Base-by-base conservation (phyloP, 2,113 vertebrate genomes). In the Oriolus oriolus region DNA sequence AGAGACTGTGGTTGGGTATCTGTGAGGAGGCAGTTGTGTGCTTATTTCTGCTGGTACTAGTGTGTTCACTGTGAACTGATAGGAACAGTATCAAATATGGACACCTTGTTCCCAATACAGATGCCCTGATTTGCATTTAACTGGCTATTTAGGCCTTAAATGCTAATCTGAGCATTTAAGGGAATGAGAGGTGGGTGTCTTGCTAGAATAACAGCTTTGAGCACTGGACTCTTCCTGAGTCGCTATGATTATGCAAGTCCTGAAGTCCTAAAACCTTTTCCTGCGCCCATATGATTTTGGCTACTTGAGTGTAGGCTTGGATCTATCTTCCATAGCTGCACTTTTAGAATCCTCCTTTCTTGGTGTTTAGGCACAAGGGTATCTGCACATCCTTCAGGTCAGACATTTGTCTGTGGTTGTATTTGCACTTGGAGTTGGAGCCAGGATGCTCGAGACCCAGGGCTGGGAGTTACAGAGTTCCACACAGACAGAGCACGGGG, bases 101-200 rank as follows among this genome's bases (percentile, higher is more conserved):
- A 64, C 85, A 78, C 76, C 60, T 80, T 78, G 71, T 49, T 89
- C 93, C 85, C 83, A 64, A 24, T 76, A 77, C 1, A 35, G 73
- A 86, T 86, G 47, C 60, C 60, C 61, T 27, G 49, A 89, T 91
- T 84, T 92, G 77, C 73, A 95, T 87, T 68, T 78, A 84, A 94
- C 64, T 37, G 52, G 44, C 85, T 88, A 82, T 84, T 94, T 93
- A 89, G 91, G 56, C 69, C 68, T 84, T 82, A 87, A 68, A 81
- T 53, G 73, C 44, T 92, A 75, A 89, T 82, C 56, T 57, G 56
- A 92, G 64, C 56, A 56, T 79, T 88, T 84, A n/a, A n/a, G 49
- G 52, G 60, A 92, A 75, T 9, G 41, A 90, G 73, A 75, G 22
- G 49, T 80, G 26, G 37, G 52, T 30, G n/a, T 79, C 80, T 73